These are phyloP conservation scores for Tenodera sinensis DNA, from an alignment of 2,888 invertebrate genomes.

Conservation along the genomic window DNA sequence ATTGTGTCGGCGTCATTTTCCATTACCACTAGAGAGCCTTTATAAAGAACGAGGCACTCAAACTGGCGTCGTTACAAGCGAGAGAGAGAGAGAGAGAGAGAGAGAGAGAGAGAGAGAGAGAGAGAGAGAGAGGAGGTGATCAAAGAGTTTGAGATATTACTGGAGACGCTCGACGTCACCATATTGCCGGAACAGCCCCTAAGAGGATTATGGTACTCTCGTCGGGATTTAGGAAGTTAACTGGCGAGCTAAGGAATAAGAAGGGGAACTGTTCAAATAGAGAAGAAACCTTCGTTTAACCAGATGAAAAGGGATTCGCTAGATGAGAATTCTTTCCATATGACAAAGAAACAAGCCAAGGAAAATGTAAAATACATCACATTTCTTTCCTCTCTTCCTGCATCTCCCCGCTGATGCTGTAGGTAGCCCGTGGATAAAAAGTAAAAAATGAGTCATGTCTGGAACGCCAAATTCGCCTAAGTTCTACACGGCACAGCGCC, in stretches of 20 bases:
- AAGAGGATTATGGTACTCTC: neutral
- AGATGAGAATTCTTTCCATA: no score
- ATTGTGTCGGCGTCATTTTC: neutral
- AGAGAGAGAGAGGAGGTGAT: neutral
- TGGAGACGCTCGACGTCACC: neutral
- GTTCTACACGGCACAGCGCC: no score
- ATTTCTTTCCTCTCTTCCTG: no score
- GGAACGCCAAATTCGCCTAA: no score
- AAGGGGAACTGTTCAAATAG: neutral
- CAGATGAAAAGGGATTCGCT: no score
- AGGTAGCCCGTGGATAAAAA: no score
- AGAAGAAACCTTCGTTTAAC: no score
- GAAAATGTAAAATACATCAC: no score
- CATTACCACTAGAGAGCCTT: neutral
- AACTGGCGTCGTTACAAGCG: neutral
- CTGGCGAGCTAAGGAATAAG: neutral
- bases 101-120: neutral
- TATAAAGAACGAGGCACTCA: neutral
- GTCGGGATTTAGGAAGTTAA: neutral
- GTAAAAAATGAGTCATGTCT: no score
- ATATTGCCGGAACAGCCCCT: neutral
- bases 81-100: neutral
- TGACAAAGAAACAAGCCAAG: no score
- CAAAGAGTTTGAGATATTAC: neutral
- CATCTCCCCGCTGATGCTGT: no score